These are phyloP conservation scores for Oophaga pumilio DNA, from an alignment of 2,113 vertebrate genomes.

Conservation along the genomic window DNA sequence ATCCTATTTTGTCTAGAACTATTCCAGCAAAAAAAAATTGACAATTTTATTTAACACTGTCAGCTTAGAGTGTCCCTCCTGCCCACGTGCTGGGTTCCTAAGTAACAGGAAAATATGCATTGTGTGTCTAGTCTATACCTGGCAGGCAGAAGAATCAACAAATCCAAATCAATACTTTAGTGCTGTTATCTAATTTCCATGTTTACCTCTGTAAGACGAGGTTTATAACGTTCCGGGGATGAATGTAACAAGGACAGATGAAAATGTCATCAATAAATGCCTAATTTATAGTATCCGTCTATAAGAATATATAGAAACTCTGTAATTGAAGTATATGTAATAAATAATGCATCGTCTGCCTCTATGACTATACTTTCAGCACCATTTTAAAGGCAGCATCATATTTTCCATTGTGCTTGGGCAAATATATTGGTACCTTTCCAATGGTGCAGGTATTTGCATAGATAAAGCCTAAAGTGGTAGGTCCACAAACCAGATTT, in stretches of 20 bases:
- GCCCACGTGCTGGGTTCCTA: neutral
- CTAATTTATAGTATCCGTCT: neutral
- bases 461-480: too few relatives aligned
- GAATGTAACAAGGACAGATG: neutral
- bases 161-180: slow-evolving; percentile 6
- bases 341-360: neutral
- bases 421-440: neutral
- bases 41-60: neutral
- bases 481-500: too few relatives aligned
- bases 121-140: slow-evolving; percentile 3
- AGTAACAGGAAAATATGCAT: neutral
- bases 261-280: neutral
- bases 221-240: neutral
- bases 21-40: neutral
- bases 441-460: too few relatives aligned
- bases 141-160: neutral
- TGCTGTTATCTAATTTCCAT: slow-evolving; percentile 27
- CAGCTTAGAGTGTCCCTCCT: neutral
- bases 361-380: neutral
- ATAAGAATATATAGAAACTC: neutral
- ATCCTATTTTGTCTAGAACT: neutral
- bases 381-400: too few relatives aligned
- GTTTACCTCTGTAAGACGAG: neutral
- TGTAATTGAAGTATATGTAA: neutral
- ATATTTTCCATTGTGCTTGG: neutral